Conservation (phyloP, 2,888 invertebrate species). For the Drosophila rellima region DNA sequence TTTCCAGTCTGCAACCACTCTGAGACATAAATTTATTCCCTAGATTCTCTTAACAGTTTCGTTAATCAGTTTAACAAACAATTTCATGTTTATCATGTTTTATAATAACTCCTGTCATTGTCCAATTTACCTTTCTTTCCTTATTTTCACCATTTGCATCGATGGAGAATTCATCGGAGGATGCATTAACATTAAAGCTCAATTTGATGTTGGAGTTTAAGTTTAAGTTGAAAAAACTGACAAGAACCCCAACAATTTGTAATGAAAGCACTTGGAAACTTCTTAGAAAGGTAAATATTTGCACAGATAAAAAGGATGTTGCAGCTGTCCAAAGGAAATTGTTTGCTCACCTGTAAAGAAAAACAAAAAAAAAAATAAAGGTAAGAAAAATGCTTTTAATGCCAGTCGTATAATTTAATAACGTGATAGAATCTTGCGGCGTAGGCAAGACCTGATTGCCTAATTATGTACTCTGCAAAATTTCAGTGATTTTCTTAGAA, state of each 20-base stretch:
- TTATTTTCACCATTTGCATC: conserved; percentile 1
- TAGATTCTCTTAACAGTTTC: neutral
- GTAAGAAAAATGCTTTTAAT: conserved; percentile 26
- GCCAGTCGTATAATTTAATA: conserved; percentile 53
- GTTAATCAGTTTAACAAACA: conserved; percentile 13
- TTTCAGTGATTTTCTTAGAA: conserved; percentile 52
- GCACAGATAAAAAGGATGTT: conserved; percentile 31
- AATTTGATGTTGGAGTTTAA: neutral
- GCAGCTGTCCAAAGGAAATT: conserved; percentile 39
- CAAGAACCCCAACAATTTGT: conserved; percentile 38
- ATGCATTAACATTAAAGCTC: conserved; percentile 29
- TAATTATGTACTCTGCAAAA: conserved; percentile 53
- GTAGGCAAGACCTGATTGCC: conserved; percentile 34
- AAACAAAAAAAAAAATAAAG: conserved; percentile 16
- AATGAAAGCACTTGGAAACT: conserved; percentile 42
- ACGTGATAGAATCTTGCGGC: conserved; percentile 20
- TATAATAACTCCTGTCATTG: conserved; percentile 5
- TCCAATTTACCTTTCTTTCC: neutral
- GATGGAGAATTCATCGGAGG: conserved; percentile 8
- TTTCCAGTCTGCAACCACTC: neutral
- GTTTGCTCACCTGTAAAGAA: conserved; percentile 70
- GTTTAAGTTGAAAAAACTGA: neutral
- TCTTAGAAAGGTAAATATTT: conserved; percentile 56
- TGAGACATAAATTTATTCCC: neutral
- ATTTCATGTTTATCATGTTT: conserved; percentile 13